Evolutionary conservation across 37 sponge, comb jelly and placozoan genomes (phyloP).

Genomic region (Axinella damicornis): DNA sequence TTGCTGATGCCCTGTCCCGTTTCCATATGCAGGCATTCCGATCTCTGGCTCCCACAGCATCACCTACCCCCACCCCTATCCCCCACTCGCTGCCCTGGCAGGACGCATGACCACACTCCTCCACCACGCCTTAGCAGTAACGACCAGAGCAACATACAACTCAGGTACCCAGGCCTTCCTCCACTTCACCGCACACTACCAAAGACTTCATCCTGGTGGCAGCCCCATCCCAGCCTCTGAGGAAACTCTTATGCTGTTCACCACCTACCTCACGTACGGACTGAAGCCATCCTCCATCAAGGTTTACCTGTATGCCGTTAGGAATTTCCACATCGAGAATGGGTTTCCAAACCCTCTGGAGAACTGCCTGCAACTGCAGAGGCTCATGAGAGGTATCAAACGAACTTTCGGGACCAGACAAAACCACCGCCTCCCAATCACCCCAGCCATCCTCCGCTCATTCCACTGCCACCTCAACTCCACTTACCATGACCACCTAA

Average conservation of each 20-base stretch:
- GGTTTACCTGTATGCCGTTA: slow-evolving; percentile 5
- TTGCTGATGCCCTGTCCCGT: slow-evolving; percentile 32
- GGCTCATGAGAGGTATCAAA: slow-evolving; percentile 5
- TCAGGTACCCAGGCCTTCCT: neutral
- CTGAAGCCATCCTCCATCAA: neutral
- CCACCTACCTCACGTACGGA: neutral
- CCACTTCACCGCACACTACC: neutral
- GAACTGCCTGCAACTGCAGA: neutral
- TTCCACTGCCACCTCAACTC: neutral
- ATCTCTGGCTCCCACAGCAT: slow-evolving; percentile 7
- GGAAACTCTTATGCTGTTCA: neutral
- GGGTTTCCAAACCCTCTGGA: slow-evolving; percentile 6
- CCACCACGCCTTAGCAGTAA: neutral
- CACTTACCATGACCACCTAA: neutral
- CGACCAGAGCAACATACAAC: slow-evolving; percentile 4
- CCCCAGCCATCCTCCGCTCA: neutral
- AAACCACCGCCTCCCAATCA: slow-evolving; percentile 5
- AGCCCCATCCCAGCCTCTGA: slow-evolving; percentile 10
- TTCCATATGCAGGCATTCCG: slow-evolving; percentile 21
- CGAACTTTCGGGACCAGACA: neutral
- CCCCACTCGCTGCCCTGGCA: neutral
- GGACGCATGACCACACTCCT: neutral
- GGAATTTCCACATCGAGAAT: slow-evolving; percentile 1
- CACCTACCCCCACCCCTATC: neutral
- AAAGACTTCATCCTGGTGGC: neutral